Percentiles rank a stretch among this genome's conserved stretches.
phyloP scores from a whole-genome alignment of 2,797 vertebrate genomes.

The Silurus aristotelis region DNA sequence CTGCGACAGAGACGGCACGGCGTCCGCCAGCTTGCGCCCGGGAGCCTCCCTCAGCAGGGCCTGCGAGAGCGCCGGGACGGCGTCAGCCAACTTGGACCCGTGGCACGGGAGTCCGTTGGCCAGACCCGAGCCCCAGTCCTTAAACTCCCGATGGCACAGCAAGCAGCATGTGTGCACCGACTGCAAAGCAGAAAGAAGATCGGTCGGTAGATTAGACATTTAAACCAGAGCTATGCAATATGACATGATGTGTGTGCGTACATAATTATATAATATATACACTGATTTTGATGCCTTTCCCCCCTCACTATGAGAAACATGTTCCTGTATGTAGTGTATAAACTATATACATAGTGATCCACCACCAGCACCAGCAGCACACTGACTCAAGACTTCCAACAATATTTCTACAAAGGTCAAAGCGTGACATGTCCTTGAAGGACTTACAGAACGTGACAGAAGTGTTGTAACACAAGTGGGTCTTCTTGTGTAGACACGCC shows the following conservation, averaged over 20 bases:
- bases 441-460: not conserved
- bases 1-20: slow-evolving; percentile 93
- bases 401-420: not conserved
- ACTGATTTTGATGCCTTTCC: no score
- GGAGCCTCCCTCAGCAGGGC: slow-evolving; percentile 91
- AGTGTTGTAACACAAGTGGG: not conserved
- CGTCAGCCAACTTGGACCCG: slow-evolving; percentile 81
- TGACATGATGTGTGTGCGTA: no score
- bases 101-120: slow-evolving; percentile 89
- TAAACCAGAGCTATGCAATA: no score
- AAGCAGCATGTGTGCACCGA: slow-evolving; percentile 96
- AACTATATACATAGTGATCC: no score
- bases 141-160: slow-evolving; percentile 94
- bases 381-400: not conserved
- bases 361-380: no score
- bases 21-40: slow-evolving; percentile 87
- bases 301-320: no score
- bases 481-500: not conserved
- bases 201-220: not conserved
- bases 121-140: slow-evolving; percentile 90
- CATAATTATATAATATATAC: no score
- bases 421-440: not conserved
- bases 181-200: slow-evolving; percentile 66
- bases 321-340: no score
- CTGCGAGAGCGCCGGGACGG: slow-evolving; percentile 91